Percentiles rank a stretch among this genome's conserved stretches.
phyloP scores from a whole-genome alignment of 2,888 invertebrate genomes.

The Tetragonula carbonaria region DNA sequence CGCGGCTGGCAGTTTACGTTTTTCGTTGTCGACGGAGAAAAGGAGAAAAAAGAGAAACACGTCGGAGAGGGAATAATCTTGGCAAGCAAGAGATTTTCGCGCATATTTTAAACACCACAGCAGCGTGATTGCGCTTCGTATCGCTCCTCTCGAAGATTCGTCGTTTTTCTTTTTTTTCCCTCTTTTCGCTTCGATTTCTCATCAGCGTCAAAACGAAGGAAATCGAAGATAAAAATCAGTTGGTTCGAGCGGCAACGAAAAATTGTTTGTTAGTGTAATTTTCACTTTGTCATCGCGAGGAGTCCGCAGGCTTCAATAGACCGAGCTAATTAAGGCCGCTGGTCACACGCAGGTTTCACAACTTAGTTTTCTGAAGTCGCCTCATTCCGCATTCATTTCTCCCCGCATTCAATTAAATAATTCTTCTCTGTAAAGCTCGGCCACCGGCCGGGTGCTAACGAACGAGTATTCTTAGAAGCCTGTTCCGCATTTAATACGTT shows the following conservation, averaged over 20 bases:
- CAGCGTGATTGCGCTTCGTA: not conserved
- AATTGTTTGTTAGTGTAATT: slow-evolving; percentile 55
- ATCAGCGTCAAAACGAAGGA: not conserved
- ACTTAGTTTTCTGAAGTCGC: slow-evolving; percentile 43
- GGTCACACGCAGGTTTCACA: slow-evolving; percentile 44
- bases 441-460: slow-evolving; percentile 38
- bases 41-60: too few relatives aligned
- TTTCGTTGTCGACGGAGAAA: not conserved
- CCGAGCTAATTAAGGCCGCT: slow-evolving; percentile 48
- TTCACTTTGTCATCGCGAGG: slow-evolving; percentile 35
- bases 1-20: not conserved
- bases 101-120: not conserved
- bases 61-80: not conserved
- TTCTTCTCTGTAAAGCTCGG: slow-evolving; percentile 46
- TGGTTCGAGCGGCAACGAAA: not conserved
- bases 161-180: not conserved
- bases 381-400: slow-evolving; percentile 58
- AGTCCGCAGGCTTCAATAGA: not conserved
- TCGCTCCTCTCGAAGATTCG: not conserved
- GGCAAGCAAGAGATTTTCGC: not conserved
- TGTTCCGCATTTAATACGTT: slow-evolving; percentile 41
- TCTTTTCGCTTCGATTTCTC: not conserved
- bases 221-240: slow-evolving; percentile 2
- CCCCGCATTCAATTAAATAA: slow-evolving; percentile 54
- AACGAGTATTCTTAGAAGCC: slow-evolving; percentile 43